Conservation (phyloP, 2,797 vertebrate genomes). For the Esox masquinongy region DNA sequence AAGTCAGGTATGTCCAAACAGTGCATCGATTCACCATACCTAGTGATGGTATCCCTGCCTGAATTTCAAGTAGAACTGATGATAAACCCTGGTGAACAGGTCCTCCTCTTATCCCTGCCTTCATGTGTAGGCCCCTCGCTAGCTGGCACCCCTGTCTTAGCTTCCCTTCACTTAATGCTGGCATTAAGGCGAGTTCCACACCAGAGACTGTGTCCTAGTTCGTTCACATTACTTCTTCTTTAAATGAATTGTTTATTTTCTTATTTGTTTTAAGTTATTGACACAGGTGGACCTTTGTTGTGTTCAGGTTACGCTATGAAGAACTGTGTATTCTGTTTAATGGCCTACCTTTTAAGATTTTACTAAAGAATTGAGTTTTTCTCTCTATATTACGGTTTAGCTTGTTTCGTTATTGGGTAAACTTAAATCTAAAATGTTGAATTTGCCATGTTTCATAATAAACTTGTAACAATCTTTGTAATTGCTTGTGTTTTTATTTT, state of each 20-base stretch:
- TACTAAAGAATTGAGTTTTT: conserved; percentile 48
- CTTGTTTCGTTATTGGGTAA: conserved; percentile 48
- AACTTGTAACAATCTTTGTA: conserved; percentile 75
- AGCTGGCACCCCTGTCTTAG: background rate
- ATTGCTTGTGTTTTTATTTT: conserved; percentile 12
- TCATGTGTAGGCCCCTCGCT: background rate
- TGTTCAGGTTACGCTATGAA: conserved; percentile 81
- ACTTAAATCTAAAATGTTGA: conserved; percentile 67
- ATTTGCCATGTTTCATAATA: conserved; percentile 89
- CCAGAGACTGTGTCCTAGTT: conserved; percentile 61
- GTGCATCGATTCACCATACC: background rate
- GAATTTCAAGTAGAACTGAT: background rate
- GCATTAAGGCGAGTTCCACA: conserved; percentile 86
- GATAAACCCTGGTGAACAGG: background rate
- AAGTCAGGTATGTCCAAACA: background rate
- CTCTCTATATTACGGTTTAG: conserved; percentile 47
- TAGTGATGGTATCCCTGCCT: background rate
- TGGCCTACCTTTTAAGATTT: conserved; percentile 73
- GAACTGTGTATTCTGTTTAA: conserved; percentile 75
- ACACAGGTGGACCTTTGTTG: conserved; percentile 68
- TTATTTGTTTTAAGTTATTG: conserved; percentile 89
- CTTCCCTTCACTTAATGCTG: conserved; percentile 88
- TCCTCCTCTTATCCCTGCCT: background rate
- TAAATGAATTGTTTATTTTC: conserved; percentile 65
- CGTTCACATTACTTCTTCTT: conserved; percentile 59